phyloP scores from a whole-genome alignment of 2,113 vertebrate genomes.

The Dasyurus viverrinus region DNA sequence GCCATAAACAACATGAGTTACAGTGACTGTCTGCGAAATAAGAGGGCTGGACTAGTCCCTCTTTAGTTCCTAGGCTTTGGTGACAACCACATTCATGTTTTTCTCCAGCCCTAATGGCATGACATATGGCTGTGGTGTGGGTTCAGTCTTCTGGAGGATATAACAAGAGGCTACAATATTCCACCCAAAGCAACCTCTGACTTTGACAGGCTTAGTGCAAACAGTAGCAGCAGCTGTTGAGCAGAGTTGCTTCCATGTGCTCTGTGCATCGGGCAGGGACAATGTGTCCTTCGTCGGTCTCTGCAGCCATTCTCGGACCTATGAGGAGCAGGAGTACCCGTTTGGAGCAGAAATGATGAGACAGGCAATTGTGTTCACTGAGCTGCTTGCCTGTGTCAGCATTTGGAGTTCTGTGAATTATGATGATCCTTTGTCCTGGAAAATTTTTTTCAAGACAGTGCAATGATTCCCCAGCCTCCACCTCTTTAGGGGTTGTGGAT shows the following conservation, averaged over 20 bases:
- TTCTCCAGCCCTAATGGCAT: background rate
- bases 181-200: background rate
- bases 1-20: background rate
- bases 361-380: background rate
- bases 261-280: background rate
- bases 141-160: background rate
- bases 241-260: background rate
- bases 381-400: background rate
- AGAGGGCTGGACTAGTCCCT: background rate
- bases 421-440: background rate
- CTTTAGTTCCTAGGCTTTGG: background rate
- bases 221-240: background rate
- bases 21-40: background rate
- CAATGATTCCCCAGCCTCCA: background rate
- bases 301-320: background rate
- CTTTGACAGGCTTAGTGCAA: conserved; percentile 21
- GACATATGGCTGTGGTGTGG: background rate
- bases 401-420: background rate
- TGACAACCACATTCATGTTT: background rate
- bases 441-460: background rate
- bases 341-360: background rate
- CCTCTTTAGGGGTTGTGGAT: background rate
- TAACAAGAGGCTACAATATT: conserved; percentile 2
- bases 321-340: background rate
- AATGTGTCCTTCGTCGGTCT: background rate